These are phyloP conservation scores for Thera britannica DNA, from an alignment of 2,888 invertebrate species.

Conservation along the genomic window DNA sequence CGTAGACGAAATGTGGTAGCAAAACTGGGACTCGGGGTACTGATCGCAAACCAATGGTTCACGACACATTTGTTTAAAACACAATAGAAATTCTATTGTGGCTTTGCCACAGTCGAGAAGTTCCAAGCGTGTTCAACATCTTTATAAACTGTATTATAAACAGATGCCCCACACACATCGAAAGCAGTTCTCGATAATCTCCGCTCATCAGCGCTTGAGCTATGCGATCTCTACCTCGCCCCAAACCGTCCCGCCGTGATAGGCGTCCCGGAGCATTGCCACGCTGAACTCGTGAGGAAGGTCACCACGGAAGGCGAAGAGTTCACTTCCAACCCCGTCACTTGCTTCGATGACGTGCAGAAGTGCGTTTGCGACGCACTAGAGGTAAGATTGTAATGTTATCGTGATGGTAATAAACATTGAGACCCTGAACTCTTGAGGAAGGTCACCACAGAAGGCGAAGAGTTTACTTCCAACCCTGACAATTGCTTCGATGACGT, in stretches of 20 bases:
- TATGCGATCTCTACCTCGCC: conserved; percentile 73
- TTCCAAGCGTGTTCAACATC: too few species aligned
- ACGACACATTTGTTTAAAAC: too few species aligned
- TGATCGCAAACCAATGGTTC: too few species aligned
- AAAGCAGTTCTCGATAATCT: conserved; percentile 75
- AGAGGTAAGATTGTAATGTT: conserved; percentile 67
- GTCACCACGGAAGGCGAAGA: conserved; percentile 77
- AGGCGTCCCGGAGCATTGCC: conserved; percentile 70
- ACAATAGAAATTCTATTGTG: too few species aligned
- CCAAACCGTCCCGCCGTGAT: conserved; percentile 63
- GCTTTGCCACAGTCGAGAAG: too few species aligned
- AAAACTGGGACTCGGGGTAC: too few species aligned
- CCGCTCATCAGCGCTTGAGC: conserved; percentile 71
- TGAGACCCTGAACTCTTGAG: background rate
- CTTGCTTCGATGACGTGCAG: conserved; percentile 94
- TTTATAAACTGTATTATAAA: background rate
- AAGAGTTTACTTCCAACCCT: background rate
- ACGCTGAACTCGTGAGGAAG: conserved; percentile 72
- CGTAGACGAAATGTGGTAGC: too few species aligned
- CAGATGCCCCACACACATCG: conserved; percentile 70
- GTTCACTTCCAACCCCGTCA: conserved; percentile 80
- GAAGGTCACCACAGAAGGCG: background rate
- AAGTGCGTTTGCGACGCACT: conserved; percentile 86
- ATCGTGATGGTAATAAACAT: too few species aligned
- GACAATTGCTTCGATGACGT: background rate